Percentiles rank a stretch among this genome's conserved stretches.
phyloP scores from a whole-genome alignment of 2,113 vertebrate genomes.

The Crotalus horridus region DNA sequence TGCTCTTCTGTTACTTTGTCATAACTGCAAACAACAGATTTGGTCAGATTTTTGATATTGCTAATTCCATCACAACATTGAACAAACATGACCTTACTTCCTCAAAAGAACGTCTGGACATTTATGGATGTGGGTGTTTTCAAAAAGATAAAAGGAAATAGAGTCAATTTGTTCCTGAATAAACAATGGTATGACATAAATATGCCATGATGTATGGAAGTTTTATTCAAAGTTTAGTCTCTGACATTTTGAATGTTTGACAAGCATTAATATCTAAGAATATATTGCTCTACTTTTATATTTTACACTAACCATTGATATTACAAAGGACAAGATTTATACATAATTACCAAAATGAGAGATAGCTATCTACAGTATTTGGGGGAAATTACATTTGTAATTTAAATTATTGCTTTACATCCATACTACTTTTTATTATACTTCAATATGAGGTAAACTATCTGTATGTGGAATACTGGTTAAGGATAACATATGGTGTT shows the following conservation, averaged over 20 bases:
- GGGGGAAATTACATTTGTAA: background rate
- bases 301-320: background rate
- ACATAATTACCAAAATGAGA: background rate
- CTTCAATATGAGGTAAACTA: background rate
- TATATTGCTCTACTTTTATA: background rate
- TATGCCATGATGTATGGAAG: background rate
- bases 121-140: background rate
- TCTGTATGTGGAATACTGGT: background rate
- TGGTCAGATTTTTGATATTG: background rate
- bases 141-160: background rate
- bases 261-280: background rate
- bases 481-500: background rate
- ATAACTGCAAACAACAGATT: slow-evolving; percentile 69
- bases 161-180: background rate
- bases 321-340: background rate
- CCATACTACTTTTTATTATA: background rate
- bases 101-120: background rate
- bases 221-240: background rate
- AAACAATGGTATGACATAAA: background rate
- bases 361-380: background rate
- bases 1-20: slow-evolving; percentile 79
- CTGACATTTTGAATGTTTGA: background rate
- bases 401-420: background rate
- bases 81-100: background rate
- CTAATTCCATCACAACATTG: background rate